Evolutionary conservation across 2,888 invertebrate genomes (phyloP).

Genomic region (Rutpela maculata): DNA sequence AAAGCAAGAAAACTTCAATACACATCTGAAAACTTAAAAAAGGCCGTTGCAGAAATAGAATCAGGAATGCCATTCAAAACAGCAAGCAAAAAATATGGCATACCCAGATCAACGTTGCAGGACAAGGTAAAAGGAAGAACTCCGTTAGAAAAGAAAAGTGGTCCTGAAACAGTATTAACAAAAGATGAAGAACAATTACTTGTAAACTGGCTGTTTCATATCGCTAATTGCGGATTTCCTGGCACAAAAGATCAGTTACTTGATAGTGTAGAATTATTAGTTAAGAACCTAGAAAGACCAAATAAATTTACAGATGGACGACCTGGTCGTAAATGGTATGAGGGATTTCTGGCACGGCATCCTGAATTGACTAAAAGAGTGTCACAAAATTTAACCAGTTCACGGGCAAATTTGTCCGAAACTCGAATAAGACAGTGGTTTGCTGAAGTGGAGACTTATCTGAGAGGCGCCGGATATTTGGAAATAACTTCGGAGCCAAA

Average conservation of each 20-base stretch:
- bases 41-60: too few relatives aligned
- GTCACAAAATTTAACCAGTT: constrained; percentile 5
- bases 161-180: constrained; percentile 3
- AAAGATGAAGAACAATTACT: constrained; percentile 7
- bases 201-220: too few relatives aligned
- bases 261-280: too few relatives aligned
- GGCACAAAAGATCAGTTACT: too few relatives aligned
- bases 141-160: constrained; percentile 11
- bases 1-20: too few relatives aligned
- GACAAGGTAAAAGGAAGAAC: too few relatives aligned
- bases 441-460: constrained; percentile 58
- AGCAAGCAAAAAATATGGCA: too few relatives aligned
- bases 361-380: not conserved
- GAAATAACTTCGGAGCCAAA: constrained; percentile 53
- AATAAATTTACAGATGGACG: constrained; percentile 8
- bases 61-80: too few relatives aligned
- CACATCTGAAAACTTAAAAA: too few relatives aligned
- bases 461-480: constrained; percentile 52
- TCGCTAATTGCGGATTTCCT: too few relatives aligned
- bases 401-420: constrained; percentile 56
- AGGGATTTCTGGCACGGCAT: too few relatives aligned
- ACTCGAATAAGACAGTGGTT: constrained; percentile 65
- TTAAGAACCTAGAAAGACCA: constrained; percentile 9
- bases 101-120: too few relatives aligned
- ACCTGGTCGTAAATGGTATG: constrained; percentile 7